phyloP scores from a whole-genome alignment of 2,113 vertebrate species.

The Lethenteron reissneri region DNA sequence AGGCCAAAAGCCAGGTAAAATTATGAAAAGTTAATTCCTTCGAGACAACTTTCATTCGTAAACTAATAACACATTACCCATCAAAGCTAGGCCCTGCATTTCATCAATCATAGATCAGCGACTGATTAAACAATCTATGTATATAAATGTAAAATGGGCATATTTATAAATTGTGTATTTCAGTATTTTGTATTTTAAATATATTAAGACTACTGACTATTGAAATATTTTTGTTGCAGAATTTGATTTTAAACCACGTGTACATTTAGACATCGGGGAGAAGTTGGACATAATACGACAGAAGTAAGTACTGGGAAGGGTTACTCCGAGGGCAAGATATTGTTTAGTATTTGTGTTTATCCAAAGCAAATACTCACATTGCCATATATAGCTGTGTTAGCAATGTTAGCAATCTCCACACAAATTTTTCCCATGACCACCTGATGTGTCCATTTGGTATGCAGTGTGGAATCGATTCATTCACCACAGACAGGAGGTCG shows the following conservation, averaged over 20 bases:
- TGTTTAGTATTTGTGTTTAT: not conserved
- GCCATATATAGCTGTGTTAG: not conserved
- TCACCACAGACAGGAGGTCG: too few species aligned
- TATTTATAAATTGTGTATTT: not conserved
- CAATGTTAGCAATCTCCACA: not conserved
- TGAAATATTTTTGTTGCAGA: slow-evolving; percentile 18
- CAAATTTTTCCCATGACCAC: not conserved
- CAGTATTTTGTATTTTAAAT: not conserved
- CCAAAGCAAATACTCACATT: not conserved
- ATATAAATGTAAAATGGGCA: not conserved
- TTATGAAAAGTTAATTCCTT: not conserved
- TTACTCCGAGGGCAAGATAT: not conserved
- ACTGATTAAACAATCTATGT: not conserved
- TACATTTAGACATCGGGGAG: slow-evolving; percentile 58
- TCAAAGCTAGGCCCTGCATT: not conserved
- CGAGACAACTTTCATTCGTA: not conserved
- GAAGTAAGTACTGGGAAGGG: slow-evolving; percentile 31
- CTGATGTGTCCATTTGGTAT: too few species aligned
- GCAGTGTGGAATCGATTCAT: too few species aligned
- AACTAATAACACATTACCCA: not conserved
- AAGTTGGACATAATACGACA: slow-evolving; percentile 53
- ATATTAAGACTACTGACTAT: not conserved
- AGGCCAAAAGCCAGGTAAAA: slow-evolving; percentile 46
- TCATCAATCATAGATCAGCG: not conserved
- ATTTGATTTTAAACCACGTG: slow-evolving; percentile 46